Base-by-base conservation (phyloP, 2,888 invertebrate species). In the Rutpela maculata region DNA sequence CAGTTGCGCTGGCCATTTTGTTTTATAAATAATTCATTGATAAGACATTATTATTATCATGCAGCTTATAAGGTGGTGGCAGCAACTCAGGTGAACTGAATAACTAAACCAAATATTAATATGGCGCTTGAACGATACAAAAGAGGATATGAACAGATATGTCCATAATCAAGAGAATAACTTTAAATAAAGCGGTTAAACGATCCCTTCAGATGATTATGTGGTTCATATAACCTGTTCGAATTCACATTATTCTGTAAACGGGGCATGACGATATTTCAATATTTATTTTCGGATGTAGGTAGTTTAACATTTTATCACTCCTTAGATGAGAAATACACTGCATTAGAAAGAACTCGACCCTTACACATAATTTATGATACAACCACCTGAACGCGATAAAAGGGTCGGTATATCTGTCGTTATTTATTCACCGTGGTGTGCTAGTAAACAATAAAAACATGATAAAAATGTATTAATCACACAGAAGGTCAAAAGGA, bases 381-480 rank as follows among this genome's bases (percentile, higher is more conserved):
- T 50, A 50, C n/a, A 50, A 15, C 50, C 50, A 50, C 50, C 50
- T 50, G 50, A 50, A 15, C 50, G n/a, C 50, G 50, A 50, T 50
- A 50, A 50, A 50, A 50, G 50, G 50, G 50, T 50, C 50, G n/a
- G 50, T 50, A n/a, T 50, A 50, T 50, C 7, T 50, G 50, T 50
- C 6, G n/a, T 50, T 50, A 50, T 50, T 50, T 50, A 50, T 50
- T 50, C n/a, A 50, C 50, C 4, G n/a, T n/a, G 50, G 50, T 50
- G 15, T 50, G 50, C 50, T 15, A 15, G n/a, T 43, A 50, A 15
- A 50, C 50, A 50, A 50, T 50, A n/a, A 50, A 50, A 50, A n/a
- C 50, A n/a, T 50, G 50, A 7, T 12, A 43, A 43, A 50, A 15
- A 50, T n/a, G n/a, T n/a, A 50, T n/a, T n/a, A 50, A 50, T 50